Percentiles rank a stretch among this genome's conserved stretches.
phyloP scores from a whole-genome alignment of 2,797 vertebrate genomes.

The Neosalanx taihuensis region DNA sequence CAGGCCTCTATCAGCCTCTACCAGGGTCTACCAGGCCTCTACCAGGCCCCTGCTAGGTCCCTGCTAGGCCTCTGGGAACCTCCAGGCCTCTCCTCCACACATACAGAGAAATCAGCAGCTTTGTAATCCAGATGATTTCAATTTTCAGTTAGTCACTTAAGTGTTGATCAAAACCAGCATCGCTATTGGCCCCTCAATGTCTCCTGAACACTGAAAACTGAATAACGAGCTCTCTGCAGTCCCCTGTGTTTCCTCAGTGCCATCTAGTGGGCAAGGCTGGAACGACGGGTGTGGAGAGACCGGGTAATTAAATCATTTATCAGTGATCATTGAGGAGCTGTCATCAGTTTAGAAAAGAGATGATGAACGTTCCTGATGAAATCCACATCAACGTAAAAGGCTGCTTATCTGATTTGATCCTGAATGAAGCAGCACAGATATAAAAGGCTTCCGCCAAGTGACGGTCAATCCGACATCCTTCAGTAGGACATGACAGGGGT shows the following conservation, averaged over 20 bases:
- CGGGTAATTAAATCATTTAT: background rate
- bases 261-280: conserved; percentile 33
- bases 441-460: background rate
- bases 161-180: too few species aligned
- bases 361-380: background rate
- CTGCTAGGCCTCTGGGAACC: too few species aligned
- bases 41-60: too few species aligned
- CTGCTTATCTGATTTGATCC: background rate
- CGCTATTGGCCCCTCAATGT: too few species aligned
- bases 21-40: too few species aligned
- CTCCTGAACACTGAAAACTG: too few species aligned
- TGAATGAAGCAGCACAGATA: background rate
- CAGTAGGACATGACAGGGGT: background rate
- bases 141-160: too few species aligned
- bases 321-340: background rate
- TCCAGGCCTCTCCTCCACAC: too few species aligned
- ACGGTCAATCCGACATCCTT: background rate
- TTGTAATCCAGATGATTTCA: too few species aligned
- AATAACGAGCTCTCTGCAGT: background rate
- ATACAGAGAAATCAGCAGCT: too few species aligned
- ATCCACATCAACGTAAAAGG: background rate
- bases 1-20: too few species aligned
- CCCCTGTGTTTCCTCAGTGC: conserved; percentile 23
- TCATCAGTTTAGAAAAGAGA: background rate
- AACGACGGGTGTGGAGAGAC: background rate